Percentiles rank a stretch among this genome's conserved stretches.
Conservation (phyloP, 2,113 vertebrate species). For the Salminus brasiliensis region DNA sequence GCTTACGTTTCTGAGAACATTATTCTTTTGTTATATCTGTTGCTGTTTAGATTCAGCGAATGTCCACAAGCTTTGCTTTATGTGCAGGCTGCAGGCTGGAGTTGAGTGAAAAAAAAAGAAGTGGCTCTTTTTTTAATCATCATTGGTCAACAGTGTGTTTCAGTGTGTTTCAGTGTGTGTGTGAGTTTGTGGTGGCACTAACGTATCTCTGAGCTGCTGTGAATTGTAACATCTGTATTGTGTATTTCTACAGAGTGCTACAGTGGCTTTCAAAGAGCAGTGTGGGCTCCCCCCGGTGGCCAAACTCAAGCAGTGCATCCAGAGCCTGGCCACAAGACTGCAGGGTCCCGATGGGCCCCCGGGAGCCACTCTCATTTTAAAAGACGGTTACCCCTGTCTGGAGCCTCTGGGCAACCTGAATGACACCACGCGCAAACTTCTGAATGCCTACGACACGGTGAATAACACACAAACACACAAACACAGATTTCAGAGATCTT, state of each 20-base stretch:
- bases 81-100: background rate
- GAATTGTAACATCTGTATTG: conserved; percentile 18
- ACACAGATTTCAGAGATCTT: background rate
- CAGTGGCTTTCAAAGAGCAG: conserved; percentile 90
- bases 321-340: conserved; percentile 87
- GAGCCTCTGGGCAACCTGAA: conserved; percentile 82
- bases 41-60: background rate
- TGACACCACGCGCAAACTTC: conserved; percentile 87
- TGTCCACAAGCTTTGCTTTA: background rate
- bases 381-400: conserved; percentile 87
- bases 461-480: conserved; percentile 41
- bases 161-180: too few relatives aligned
- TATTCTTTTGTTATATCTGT: background rate
- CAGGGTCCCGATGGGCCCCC: conserved; percentile 80
- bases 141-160: too few relatives aligned
- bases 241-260: conserved; percentile 78
- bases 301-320: conserved; percentile 96
- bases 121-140: background rate
- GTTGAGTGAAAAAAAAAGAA: background rate
- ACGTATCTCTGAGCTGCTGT: background rate
- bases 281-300: conserved; percentile 94
- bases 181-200: background rate
- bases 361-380: conserved; percentile 84
- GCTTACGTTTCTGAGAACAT: background rate
- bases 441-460: conserved; percentile 90